phyloP scores from a whole-genome alignment of 2,797 vertebrate genomes.

The Cossypha polioptera region DNA sequence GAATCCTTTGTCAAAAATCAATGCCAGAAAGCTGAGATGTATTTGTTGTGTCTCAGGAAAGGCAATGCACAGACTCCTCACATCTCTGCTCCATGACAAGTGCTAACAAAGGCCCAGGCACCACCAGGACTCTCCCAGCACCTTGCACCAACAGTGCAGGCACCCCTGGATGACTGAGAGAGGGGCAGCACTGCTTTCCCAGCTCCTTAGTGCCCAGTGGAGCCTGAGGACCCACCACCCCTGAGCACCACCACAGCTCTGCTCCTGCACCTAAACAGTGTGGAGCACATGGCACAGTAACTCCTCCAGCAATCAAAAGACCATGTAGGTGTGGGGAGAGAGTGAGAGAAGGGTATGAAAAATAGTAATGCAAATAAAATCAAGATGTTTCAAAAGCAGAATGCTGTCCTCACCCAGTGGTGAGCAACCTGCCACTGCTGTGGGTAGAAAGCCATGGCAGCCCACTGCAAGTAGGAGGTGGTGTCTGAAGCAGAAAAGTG shows the following conservation, averaged over 20 bases:
- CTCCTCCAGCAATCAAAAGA: background rate
- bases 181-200: background rate
- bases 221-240: background rate
- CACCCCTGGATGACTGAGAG: background rate
- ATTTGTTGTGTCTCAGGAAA: slow-evolving; percentile 67
- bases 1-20: slow-evolving; percentile 72
- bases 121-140: slow-evolving; percentile 4
- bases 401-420: background rate
- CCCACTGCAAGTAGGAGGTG: background rate
- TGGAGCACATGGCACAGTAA: background rate
- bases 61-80: slow-evolving; percentile 51
- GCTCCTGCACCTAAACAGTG: background rate
- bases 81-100: slow-evolving; percentile 58
- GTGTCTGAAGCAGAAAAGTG: background rate
- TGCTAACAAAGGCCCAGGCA: slow-evolving; percentile 50
- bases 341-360: background rate
- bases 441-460: background rate
- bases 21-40: slow-evolving; percentile 61
- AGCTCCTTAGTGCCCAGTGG: slow-evolving; percentile 6
- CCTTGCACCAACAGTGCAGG: background rate
- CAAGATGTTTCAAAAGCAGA: background rate
- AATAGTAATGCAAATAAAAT: background rate
- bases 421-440: background rate
- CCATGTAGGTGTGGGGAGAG: background rate
- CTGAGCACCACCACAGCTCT: background rate